Base-by-base conservation (phyloP, 1,140 invertebrate genomes). In the Zaprionus nigranus region DNA sequence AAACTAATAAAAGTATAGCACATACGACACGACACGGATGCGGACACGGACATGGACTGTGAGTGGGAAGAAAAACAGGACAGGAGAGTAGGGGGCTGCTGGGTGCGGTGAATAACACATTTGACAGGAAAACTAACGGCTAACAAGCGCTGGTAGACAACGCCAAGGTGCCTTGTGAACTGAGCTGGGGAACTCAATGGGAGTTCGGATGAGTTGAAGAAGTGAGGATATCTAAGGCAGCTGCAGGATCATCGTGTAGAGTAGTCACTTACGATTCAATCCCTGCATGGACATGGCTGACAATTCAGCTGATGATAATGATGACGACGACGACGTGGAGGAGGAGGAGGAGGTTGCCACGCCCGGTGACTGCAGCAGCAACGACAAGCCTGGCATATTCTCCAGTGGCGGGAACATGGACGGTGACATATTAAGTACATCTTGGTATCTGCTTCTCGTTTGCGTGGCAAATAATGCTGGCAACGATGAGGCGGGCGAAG, bases 341-440 rank as follows among this genome's bases (percentile, higher is more conserved):
- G 67, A 46, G 36, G 67, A 17, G 5, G 34, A 43, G 13, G 60
- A 51, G 26, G 49, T 46, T 69, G 79, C 62, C 69, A 46, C 30
- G 20, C 57, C 60, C 40, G 61, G 63, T n/a, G 61, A 38, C 9
- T 56, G 76, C 59, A 77, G 68, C 49, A 75, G 53, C 56, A 81
- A 66, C 36, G 83, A 87, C 85, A 87, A 69, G 43, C 75, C 65
- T n/a, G 78, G 65, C 56, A 34, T 58, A 61, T 77, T 79, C 60
- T 79, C 82, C 75, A 83, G 51, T 69, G 91, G 82, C 68, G 91
- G 91, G 75, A 92, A 91, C 91, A 92, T 92, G 86, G 91, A 90
- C 88, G 88, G 76, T 92, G 91, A 90, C 91, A 92, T 91, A 92
- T 92, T 92, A 92, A 92, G 91, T 92, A 92, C 91, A 90, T 92